Base-by-base conservation (phyloP, 2,888 invertebrate species). In the Oligia latruncula region DNA sequence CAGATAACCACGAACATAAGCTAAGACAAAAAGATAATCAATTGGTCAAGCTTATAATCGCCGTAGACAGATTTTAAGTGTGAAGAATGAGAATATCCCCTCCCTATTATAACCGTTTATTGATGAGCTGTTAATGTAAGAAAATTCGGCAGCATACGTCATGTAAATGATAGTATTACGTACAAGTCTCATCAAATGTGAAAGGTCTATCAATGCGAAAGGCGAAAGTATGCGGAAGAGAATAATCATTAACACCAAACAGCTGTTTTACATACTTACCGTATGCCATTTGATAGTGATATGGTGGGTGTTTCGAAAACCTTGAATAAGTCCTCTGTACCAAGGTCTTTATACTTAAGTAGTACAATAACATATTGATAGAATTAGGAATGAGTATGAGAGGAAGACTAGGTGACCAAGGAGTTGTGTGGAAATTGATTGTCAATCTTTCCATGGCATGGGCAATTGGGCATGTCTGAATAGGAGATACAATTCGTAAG, bases 191-290 rank as follows among this genome's bases (percentile, higher is more conserved):
- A 66, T 84, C 82, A 86, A 84, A 84, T 78, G 84, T 86, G 83
- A 84, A 82, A 86, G 86, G 84, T 82, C 65, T 77, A 84, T 86
- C 82, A 77, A 81, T 77, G 86, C 66, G 62, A 74, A 74, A 85
- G 64, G 83, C 77, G 83, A 86, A 84, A 86, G 83, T 86, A 58
- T 65, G 83, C 74, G 74, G 72, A 78, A 78, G 29, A 86, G 29
- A 77, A 64, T 65, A 67, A 74, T 81, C 15, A 55, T 62, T 78
- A 66, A 74, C 72, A 83, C 64, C 68, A 82, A 85, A 85, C 82
- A 71, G 35, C 77, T 71, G 73, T 64, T 83, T 83, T 71, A 70
- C 80, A 83, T 81, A 83, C 64, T n/a, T 29, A 70, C 76, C 23
- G 40, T 77, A 77, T 68, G 52, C 40, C 20, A 58, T 70, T 65